A percentile compares a stretch with the other conserved stretches of the same genome.
phyloP scores from a whole-genome alignment of 23 tunicate genomes.

The Ascidia mentula region DNA sequence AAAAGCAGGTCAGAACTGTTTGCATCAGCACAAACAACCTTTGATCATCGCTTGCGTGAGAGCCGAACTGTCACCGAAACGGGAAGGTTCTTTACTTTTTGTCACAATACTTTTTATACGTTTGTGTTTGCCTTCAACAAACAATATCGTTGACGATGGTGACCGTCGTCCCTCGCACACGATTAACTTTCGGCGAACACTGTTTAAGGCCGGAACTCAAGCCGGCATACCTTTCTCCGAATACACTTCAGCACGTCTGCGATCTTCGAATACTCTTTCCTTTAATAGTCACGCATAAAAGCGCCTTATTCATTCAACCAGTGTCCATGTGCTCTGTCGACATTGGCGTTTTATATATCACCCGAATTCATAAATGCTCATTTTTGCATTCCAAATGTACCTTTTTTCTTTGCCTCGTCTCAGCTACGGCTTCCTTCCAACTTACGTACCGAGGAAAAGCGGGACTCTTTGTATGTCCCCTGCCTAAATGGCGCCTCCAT shows the following conservation, averaged over 20 bases:
- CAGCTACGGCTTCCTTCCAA: background rate
- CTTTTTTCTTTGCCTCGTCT: conserved; percentile 3
- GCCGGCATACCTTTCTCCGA: no score
- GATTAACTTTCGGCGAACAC: no score
- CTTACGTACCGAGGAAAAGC: background rate
- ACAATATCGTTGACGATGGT: background rate
- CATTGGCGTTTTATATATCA: background rate
- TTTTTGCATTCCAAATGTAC: conserved; percentile 7
- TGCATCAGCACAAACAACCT: conserved; percentile 3
- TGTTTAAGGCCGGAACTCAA: no score
- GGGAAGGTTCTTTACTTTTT: background rate
- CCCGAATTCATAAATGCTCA: background rate
- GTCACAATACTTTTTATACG: background rate
- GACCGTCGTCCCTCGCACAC: background rate
- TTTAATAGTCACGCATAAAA: no score
- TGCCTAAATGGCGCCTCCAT: background rate
- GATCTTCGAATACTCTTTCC: no score
- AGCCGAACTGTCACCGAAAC: conserved; percentile 7
- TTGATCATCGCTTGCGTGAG: background rate
- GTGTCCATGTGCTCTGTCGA: no score
- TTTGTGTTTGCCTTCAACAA: conserved; percentile 1
- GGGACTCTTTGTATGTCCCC: background rate
- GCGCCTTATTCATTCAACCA: no score
- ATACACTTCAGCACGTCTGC: no score
- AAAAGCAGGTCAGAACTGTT: background rate